Conservation (phyloP, 2,888 invertebrate species). For the Leucozona laternaria region DNA sequence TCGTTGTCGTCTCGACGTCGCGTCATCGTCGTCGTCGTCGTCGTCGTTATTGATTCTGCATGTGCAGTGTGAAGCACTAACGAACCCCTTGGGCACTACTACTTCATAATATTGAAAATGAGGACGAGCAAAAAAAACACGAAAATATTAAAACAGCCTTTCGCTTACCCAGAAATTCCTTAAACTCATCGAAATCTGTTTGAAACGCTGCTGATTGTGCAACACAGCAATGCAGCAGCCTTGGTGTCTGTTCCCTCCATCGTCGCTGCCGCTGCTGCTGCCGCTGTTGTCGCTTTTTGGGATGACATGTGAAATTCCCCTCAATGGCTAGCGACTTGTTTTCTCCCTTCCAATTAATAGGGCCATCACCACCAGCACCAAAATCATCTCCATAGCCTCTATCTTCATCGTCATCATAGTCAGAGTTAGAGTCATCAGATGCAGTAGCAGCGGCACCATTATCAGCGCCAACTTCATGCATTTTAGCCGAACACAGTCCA, state of each 20-base stretch:
- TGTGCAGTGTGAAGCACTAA: constrained; percentile 16
- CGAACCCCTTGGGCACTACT: constrained; percentile 29
- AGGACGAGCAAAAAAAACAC: constrained; percentile 26
- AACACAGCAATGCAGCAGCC: constrained; percentile 31
- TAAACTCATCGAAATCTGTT: constrained; percentile 61
- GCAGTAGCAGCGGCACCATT: constrained; percentile 45
- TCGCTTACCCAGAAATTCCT: constrained; percentile 66
- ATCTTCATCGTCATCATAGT: constrained; percentile 11
- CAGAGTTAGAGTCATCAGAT: neutral
- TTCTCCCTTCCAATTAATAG: constrained; percentile 48
- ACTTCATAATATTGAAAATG: constrained; percentile 27
- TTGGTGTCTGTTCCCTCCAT: constrained; percentile 30
- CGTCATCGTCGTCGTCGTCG: neutral
- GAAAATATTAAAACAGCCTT: constrained; percentile 12
- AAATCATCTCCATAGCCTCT: constrained; percentile 32
- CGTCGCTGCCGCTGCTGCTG: neutral
- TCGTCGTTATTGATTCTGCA: constrained; percentile 9
- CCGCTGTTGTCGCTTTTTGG: constrained; percentile 37
- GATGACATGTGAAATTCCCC: constrained; percentile 48
- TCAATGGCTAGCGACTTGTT: constrained; percentile 21
- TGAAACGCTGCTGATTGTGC: constrained; percentile 51
- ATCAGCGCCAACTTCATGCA: constrained; percentile 63
- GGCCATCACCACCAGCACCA: constrained; percentile 66
- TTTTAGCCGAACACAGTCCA: constrained; percentile 51
- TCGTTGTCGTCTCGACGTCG: neutral